Percentiles rank a stretch among this genome's conserved stretches.
Evolutionary conservation across 2,888 invertebrate species (phyloP).

Genomic region (Eumacrocentrus americanus): DNA sequence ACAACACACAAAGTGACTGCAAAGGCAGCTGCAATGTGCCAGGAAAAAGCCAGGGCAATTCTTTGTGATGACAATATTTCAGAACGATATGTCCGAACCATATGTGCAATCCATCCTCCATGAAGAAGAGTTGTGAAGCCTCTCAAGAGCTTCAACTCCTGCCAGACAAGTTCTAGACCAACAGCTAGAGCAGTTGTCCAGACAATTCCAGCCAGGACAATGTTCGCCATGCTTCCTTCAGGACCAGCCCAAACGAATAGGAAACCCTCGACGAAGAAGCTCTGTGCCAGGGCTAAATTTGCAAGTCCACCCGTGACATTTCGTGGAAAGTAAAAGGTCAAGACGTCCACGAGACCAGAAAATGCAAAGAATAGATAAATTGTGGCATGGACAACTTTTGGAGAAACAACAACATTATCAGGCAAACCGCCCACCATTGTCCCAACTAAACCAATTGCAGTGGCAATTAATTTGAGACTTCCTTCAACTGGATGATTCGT

Average conservation of each 20-base stretch:
- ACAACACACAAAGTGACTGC: constrained; percentile 50
- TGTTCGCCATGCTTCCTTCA: constrained; percentile 36
- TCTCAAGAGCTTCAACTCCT: constrained; percentile 50
- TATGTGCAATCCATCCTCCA: constrained; percentile 53
- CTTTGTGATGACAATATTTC: constrained; percentile 32
- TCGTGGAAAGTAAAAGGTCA: constrained; percentile 58
- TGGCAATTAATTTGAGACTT: constrained; percentile 50
- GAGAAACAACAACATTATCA: constrained; percentile 43
- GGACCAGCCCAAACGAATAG: constrained; percentile 48
- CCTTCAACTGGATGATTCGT: constrained; percentile 52
- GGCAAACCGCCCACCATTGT: constrained; percentile 48
- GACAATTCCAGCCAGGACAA: constrained; percentile 45
- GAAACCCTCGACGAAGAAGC: constrained; percentile 59
- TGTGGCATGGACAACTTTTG: constrained; percentile 56
- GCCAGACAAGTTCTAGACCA: constrained; percentile 52
- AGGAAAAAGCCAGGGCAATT: constrained; percentile 48
- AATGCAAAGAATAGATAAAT: constrained; percentile 60
- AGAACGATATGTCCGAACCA: constrained; percentile 45
- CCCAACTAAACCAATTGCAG: constrained; percentile 50
- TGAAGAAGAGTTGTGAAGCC: constrained; percentile 50
- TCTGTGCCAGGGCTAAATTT: constrained; percentile 56
- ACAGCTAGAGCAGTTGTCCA: constrained; percentile 49
- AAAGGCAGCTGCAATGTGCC: constrained; percentile 54
- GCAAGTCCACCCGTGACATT: constrained; percentile 55
- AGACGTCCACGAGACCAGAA: constrained; percentile 58